Base-by-base conservation (phyloP, 2,797 vertebrate genomes). In the Onychomys leucogaster region DNA sequence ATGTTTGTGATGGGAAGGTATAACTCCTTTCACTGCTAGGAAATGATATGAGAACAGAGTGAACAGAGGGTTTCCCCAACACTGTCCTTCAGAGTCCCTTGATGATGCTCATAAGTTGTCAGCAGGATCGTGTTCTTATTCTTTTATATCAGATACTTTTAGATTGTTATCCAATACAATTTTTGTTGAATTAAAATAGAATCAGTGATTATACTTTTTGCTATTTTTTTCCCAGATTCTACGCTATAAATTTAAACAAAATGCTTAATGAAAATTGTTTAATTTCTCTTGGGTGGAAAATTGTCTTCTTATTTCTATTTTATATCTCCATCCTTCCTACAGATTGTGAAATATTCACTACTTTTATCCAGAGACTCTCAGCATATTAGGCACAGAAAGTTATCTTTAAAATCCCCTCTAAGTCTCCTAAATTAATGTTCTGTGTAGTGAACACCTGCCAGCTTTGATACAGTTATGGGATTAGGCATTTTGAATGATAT, bases 351-450 rank as follows among this genome's bases (percentile, higher is more conserved):
- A 82, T 93, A 43, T 19, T 93, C 71, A 49, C 14, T 94, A 82
- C 55, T 95, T 98, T 96, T 96, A 94, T 85, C 52, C 29, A 10
- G 25, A 96, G 41, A 84, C 3, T 97, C 75, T 94, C 81, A 95
- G 84, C 37, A 90, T 85, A 94, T 88, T 96, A 91, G 95, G 92
- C 91, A 83, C 6, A 93, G 3, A 2, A 86, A 23, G 43, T 95
- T 97, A 95, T 96, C 96, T 97, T 96, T 95, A 96, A 96, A 91
- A 95, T 90, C 41, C 3, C 87, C 69, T 95, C 83, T 96, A 94
- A 97, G 94, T 97, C 92, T 96, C n/a, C 94, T 73, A 94, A 97
- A 91, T 97, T 97, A 97, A 97, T 94, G 90, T 96, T 97, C 89
- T 97, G 73, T 97, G 46, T 41, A 69, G 2, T 80, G 37, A 96